A percentile compares a stretch with the other conserved stretches of the same genome.
These are phyloP conservation scores for Heliconius ethilla DNA, from an alignment of 2,888 invertebrate genomes.

Conservation along the genomic window DNA sequence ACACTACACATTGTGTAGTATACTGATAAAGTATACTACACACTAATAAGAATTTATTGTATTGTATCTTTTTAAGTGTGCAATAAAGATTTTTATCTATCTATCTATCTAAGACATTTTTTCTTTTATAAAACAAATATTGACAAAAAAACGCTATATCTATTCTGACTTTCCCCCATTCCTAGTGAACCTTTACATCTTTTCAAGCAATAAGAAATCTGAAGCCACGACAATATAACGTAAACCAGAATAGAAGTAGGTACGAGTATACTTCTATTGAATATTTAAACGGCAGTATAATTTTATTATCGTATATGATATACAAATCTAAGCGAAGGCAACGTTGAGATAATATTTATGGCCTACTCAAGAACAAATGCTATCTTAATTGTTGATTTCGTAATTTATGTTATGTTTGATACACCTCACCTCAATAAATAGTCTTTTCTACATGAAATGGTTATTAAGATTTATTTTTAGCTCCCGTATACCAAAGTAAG, in stretches of 20 bases:
- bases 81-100: too few species aligned
- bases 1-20: too few species aligned
- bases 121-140: too few species aligned
- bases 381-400: constrained; percentile 19
- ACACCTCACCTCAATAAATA: not conserved
- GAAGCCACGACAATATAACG: not conserved
- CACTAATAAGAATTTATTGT: too few species aligned
- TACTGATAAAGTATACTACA: too few species aligned
- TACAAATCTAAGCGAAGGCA: constrained; percentile 10
- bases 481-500: not conserved
- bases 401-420: constrained; percentile 12
- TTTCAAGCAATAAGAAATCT: not conserved
- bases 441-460: not conserved
- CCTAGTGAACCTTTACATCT: not conserved
- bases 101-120: too few species aligned
- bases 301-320: constrained; percentile 3
- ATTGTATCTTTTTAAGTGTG: too few species aligned
- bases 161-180: too few species aligned
- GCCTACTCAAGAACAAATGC: constrained; percentile 7
- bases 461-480: not conserved
- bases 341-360: constrained; percentile 25
- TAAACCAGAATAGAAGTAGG: not conserved
- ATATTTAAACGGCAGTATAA: constrained; percentile 3
- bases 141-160: too few species aligned
- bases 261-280: constrained; percentile 2